These are phyloP conservation scores for Calvadosia cruxmelitensis DNA, from an alignment of 30 jellyfish, hydroid and myxozoan genomes.

Conservation along the genomic window DNA sequence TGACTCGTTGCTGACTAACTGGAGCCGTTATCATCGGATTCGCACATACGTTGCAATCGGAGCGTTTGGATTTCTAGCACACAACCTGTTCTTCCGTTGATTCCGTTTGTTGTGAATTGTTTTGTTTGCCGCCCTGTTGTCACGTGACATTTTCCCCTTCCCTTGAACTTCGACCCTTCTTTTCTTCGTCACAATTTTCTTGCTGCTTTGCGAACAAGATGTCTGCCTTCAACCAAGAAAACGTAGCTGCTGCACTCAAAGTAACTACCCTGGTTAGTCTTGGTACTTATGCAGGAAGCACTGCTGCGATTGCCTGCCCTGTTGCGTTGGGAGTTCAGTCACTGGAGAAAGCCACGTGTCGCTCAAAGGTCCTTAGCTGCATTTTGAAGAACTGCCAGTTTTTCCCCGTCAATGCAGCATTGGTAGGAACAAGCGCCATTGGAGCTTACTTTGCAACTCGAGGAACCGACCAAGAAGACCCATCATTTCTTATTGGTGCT, in stretches of 20 bases:
- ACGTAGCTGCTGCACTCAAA: neutral
- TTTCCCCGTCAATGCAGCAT: neutral
- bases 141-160: neutral
- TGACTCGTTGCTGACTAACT: neutral
- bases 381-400: neutral
- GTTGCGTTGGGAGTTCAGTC: neutral
- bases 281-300: neutral
- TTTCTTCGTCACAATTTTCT: too few relatives aligned
- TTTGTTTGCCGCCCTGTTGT: neutral
- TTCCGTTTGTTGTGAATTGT: neutral
- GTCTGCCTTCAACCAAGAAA: neutral
- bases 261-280: neutral
- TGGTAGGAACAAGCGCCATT: neutral
- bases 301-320: neutral
- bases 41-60: neutral
- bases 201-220: too few relatives aligned
- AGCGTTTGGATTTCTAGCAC: neutral
- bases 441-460: constrained; percentile 1
- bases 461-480: neutral
- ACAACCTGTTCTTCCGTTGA: neutral
- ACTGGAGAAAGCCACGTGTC: neutral
- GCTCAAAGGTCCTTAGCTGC: neutral
- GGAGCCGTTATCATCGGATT: neutral
- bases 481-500: neutral
- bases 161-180: neutral